phyloP scores from a whole-genome alignment of 2,797 vertebrate genomes.

The Enteromius unitaeniatus region DNA sequence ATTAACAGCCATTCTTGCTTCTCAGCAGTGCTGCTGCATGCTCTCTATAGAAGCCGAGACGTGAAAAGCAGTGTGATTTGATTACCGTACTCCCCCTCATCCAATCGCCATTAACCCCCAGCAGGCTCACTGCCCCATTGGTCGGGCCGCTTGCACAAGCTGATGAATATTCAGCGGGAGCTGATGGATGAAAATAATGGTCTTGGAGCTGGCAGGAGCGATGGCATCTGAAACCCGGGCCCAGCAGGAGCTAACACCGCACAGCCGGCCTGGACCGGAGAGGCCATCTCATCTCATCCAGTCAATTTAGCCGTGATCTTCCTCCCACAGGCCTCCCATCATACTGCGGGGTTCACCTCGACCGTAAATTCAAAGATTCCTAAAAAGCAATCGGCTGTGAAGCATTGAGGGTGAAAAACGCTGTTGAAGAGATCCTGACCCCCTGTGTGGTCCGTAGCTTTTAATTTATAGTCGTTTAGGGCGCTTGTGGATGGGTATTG shows the following conservation, averaged over 20 bases:
- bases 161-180: conserved; percentile 64
- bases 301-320: conserved; percentile 53
- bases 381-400: conserved; percentile 57
- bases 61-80: conserved; percentile 59
- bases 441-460: conserved; percentile 52
- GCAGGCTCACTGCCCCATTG: conserved; percentile 57
- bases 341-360: not conserved
- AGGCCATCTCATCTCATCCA: conserved; percentile 53
- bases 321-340: conserved; percentile 22
- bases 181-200: conserved; percentile 56
- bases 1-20: conserved; percentile 64
- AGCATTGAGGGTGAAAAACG: conserved; percentile 41
- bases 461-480: conserved; percentile 61
- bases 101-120: conserved; percentile 62
- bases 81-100: conserved; percentile 58
- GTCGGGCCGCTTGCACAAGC: conserved; percentile 46
- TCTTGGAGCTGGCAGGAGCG: conserved; percentile 33
- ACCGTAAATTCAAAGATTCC: conserved; percentile 58
- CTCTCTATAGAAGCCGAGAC: conserved; percentile 34
- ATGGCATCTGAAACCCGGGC: conserved; percentile 44
- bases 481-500: conserved; percentile 56
- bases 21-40: conserved; percentile 46
- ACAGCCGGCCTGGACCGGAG: conserved; percentile 47
- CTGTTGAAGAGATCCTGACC: conserved; percentile 54
- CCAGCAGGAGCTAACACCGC: conserved; percentile 40